These are phyloP conservation scores for Chorisops tibialis DNA, from an alignment of 2,888 invertebrate species.

Conservation along the genomic window DNA sequence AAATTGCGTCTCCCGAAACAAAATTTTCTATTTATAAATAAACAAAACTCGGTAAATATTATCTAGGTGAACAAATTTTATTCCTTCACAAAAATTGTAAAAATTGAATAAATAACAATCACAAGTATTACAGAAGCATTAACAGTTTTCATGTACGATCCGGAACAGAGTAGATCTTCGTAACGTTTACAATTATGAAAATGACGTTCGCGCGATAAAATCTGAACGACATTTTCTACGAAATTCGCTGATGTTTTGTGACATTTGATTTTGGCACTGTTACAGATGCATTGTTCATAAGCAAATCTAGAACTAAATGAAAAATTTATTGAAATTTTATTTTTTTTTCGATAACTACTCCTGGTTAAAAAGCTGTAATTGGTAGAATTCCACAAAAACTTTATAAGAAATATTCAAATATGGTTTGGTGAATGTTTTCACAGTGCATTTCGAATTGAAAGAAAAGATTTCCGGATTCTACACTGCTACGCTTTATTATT, in stretches of 20 bases:
- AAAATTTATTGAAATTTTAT: not conserved
- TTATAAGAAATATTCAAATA: no score
- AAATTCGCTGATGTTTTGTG: constrained; percentile 48
- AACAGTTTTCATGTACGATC: not conserved
- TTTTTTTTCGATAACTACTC: no score
- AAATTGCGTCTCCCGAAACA: no score
- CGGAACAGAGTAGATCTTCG: constrained; percentile 14
- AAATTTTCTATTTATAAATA: no score
- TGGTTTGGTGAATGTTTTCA: no score
- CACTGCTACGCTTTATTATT: no score
- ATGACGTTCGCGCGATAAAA: constrained; percentile 49
- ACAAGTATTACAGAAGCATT: constrained; percentile 2
- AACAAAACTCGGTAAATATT: no score
- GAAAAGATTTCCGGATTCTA: no score
- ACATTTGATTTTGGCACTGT: constrained; percentile 49
- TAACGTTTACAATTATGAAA: constrained; percentile 43
- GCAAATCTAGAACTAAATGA: constrained; percentile 47
- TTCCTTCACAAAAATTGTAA: not conserved
- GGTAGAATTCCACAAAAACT: no score
- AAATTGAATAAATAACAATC: constrained; percentile 17
- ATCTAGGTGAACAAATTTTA: not conserved
- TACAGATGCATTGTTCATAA: constrained; percentile 51
- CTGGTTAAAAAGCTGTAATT: no score
- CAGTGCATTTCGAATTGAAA: no score
- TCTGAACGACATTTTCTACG: constrained; percentile 48